These are phyloP conservation scores for Cotesia typhae DNA, from an alignment of 1,140 invertebrate genomes.

Conservation along the genomic window DNA sequence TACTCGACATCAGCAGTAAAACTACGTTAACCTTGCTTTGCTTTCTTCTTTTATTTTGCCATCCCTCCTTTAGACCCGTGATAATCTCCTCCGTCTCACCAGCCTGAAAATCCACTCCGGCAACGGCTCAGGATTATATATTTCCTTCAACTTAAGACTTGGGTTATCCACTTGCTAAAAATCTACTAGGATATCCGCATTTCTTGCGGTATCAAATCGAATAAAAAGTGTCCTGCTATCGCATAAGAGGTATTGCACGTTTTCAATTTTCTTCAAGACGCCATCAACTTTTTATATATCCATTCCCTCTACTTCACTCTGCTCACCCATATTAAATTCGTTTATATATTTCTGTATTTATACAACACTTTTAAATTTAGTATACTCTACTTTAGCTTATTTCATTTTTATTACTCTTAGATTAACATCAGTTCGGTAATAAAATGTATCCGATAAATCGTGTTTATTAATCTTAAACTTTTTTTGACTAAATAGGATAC, in stretches of 20 bases:
- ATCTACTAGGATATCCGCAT: conserved; percentile 30
- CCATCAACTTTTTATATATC: conserved; percentile 18
- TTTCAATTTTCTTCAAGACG: conserved; percentile 25
- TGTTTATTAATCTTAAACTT: too few species aligned
- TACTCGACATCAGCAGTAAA: too few species aligned
- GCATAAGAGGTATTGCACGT: conserved; percentile 21
- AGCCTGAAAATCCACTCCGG: conserved; percentile 32
- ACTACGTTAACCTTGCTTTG: conserved; percentile 3
- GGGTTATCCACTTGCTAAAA: conserved; percentile 17
- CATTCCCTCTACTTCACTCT: not conserved
- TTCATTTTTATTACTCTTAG: too few species aligned
- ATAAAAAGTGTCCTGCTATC: conserved; percentile 19
- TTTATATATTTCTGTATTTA: conserved; percentile 12
- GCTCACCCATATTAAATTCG: not conserved
- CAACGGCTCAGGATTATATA: conserved; percentile 18
- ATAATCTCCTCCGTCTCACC: conserved; percentile 29
- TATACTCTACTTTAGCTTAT: too few species aligned
- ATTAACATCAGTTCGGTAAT: too few species aligned
- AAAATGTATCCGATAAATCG: too few species aligned
- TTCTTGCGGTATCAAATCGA: conserved; percentile 30
- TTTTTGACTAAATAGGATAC: too few species aligned
- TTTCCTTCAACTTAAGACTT: conserved; percentile 14
- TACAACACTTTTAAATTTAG: too few species aligned
- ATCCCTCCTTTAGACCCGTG: conserved; percentile 24
- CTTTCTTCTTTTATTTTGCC: conserved; percentile 18